These are phyloP conservation scores for Hippolais icterina DNA, from an alignment of 2,113 vertebrate genomes.

Conservation along the genomic window DNA sequence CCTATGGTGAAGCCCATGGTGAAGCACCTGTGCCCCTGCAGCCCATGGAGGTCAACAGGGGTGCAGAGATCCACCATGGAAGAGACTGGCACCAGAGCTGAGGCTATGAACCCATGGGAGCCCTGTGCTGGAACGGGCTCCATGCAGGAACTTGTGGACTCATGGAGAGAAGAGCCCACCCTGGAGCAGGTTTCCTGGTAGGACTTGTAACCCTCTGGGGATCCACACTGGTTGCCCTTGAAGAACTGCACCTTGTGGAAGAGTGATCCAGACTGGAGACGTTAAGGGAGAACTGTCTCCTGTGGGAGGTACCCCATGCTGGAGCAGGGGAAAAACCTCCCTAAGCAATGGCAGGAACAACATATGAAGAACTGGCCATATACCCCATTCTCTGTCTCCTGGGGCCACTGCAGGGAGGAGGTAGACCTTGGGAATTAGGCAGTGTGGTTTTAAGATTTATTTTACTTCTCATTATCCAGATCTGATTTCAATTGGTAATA, in stretches of 20 bases:
- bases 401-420: accelerated
- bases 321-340: not conserved
- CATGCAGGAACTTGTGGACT: not conserved
- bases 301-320: accelerated
- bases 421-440: not conserved
- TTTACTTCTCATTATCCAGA: not conserved
- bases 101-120: not conserved
- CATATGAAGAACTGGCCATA: not conserved
- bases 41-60: not conserved
- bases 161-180: not conserved
- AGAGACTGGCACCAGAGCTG: not conserved
- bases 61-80: not conserved
- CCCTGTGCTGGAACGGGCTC: not conserved
- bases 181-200: not conserved
- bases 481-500: not conserved
- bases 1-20: not conserved
- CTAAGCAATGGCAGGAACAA: not conserved
- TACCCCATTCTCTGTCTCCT: not conserved
- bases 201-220: not conserved
- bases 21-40: not conserved
- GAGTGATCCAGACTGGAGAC: not conserved
- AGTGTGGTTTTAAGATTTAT: not conserved
- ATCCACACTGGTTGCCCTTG: not conserved
- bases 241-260: not conserved
- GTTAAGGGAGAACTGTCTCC: not conserved